Evolutionary conservation across 2,797 vertebrate species (phyloP).

Genomic region (Alectoris magna): DNA sequence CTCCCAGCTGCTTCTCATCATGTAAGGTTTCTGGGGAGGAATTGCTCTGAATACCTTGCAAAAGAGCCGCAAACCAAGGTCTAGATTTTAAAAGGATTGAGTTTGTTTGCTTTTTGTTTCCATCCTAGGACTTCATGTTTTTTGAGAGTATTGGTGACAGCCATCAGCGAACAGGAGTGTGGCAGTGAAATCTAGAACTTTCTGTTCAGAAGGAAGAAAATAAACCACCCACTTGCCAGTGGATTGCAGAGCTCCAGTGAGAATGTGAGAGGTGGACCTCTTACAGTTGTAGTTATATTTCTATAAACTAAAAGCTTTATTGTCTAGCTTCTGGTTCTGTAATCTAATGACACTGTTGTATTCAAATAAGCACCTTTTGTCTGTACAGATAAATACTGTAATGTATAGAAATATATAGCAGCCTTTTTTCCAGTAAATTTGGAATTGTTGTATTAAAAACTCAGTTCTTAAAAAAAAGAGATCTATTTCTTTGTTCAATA

Average conservation of each 20-base stretch:
- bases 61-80: not conserved
- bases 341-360: not conserved
- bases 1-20: not conserved
- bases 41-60: not conserved
- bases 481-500: not conserved
- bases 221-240: not conserved
- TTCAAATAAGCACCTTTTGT: not conserved
- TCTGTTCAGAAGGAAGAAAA: not conserved
- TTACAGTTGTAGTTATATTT: not conserved
- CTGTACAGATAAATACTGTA: not conserved
- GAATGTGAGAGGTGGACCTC: not conserved
- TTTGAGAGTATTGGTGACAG: slow-evolving; percentile 39
- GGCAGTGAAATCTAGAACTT: slow-evolving; percentile 12
- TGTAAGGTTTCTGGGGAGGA: not conserved
- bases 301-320: not conserved
- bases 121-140: slow-evolving; percentile 74
- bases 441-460: not conserved
- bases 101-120: not conserved
- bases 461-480: not conserved
- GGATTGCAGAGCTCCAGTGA: not conserved
- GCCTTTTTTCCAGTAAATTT: not conserved
- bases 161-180: not conserved
- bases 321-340: not conserved
- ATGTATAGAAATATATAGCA: not conserved
- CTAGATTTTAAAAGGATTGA: not conserved